Percentiles rank a stretch among this genome's conserved stretches.
Conservation (phyloP, 2,888 invertebrate genomes). For the Tuberolachnus salignus region DNA sequence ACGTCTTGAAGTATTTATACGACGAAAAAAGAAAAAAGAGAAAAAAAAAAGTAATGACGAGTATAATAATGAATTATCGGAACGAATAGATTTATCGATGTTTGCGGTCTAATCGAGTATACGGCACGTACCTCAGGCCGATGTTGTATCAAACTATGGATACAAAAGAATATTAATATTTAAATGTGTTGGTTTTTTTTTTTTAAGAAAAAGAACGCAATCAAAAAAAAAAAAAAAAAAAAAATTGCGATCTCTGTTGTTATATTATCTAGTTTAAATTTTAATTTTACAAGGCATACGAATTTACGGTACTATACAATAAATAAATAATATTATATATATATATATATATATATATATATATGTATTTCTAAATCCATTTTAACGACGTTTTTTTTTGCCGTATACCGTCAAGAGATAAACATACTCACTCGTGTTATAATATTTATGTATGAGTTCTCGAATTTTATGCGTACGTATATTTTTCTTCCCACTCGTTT, state of each 20-base stretch:
- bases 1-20: too few relatives aligned
- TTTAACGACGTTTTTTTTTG: not conserved
- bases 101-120: not conserved
- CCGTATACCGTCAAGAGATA: not conserved
- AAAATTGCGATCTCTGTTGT: too few relatives aligned
- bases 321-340: not conserved
- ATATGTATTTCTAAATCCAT: constrained; percentile 2
- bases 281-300: not conserved
- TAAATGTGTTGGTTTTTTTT: not conserved
- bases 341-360: too few relatives aligned
- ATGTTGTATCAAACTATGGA: not conserved
- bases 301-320: too few relatives aligned
- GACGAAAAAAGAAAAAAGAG: too few relatives aligned
- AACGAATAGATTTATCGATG: too few relatives aligned
- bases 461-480: not conserved
- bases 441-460: constrained; percentile 18
- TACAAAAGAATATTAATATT: not conserved
- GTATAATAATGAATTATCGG: too few relatives aligned
- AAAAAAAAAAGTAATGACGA: too few relatives aligned
- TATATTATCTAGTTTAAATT: too few relatives aligned
- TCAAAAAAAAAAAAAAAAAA: too few relatives aligned
- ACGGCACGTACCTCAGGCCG: not conserved
- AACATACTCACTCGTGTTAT: not conserved
- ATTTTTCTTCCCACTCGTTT: not conserved
- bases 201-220: too few relatives aligned